A percentile compares a stretch with the other conserved stretches of the same genome.
Conservation (phyloP, 2,888 invertebrate species). For the Falcaria lacertinaria region DNA sequence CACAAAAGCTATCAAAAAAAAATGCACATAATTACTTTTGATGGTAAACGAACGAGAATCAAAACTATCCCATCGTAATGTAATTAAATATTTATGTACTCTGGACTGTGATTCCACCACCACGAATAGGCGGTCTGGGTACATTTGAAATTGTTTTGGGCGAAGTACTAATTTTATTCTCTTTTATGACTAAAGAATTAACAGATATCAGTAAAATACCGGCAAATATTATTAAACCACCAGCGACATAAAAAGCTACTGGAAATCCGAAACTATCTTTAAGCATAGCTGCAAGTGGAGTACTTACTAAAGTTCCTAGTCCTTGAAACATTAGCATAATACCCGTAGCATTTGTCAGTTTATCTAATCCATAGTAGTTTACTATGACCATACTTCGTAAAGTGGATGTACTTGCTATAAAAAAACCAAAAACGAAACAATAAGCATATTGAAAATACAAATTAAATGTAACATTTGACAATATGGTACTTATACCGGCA, state of each 20-base stretch:
- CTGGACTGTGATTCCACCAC: not conserved
- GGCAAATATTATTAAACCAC: slow-evolving; percentile 46
- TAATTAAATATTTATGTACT: no score
- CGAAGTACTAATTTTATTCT: slow-evolving; percentile 13
- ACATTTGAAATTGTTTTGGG: not conserved
- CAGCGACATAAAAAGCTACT: slow-evolving; percentile 53
- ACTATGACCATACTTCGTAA: slow-evolving; percentile 57
- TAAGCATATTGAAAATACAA: slow-evolving; percentile 55
- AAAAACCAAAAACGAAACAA: slow-evolving; percentile 54
- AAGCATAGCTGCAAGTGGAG: slow-evolving; percentile 53
- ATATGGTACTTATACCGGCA: slow-evolving; percentile 44
- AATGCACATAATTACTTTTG: no score
- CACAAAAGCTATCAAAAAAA: no score
- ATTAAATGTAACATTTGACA: slow-evolving; percentile 48
- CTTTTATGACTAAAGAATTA: slow-evolving; percentile 25
- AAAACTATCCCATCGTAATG: no score
- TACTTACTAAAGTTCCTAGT: slow-evolving; percentile 56
- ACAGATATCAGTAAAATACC: slow-evolving; percentile 45
- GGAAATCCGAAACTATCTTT: slow-evolving; percentile 47
- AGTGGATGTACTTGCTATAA: slow-evolving; percentile 43
- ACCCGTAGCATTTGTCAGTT: slow-evolving; percentile 66
- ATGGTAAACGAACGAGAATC: no score
- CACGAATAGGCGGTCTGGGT: not conserved
- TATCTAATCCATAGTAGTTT: slow-evolving; percentile 61
- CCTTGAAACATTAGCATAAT: slow-evolving; percentile 64